Evolutionary conservation across 2,797 vertebrate species (phyloP).

Genomic region (Anguilla megastoma): DNA sequence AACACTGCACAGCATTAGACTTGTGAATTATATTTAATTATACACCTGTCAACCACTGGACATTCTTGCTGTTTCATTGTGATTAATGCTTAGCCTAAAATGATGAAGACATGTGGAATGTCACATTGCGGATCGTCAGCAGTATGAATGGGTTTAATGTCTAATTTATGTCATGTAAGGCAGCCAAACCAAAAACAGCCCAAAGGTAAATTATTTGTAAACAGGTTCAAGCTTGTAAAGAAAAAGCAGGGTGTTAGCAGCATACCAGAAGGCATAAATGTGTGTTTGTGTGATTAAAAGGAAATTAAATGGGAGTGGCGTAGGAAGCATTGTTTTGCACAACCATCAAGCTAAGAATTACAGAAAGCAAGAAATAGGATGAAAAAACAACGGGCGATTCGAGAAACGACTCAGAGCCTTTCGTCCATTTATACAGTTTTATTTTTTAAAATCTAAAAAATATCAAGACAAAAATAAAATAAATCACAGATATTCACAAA

Average conservation of each 20-base stretch:
- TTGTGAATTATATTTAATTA: background rate
- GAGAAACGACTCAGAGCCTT: conserved; percentile 17
- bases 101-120: background rate
- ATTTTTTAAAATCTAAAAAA: conserved; percentile 59
- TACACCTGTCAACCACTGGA: background rate
- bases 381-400: background rate
- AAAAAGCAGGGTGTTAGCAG: background rate
- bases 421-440: conserved; percentile 62
- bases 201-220: background rate
- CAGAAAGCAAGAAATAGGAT: background rate
- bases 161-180: background rate
- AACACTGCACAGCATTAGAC: background rate
- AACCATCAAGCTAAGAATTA: background rate
- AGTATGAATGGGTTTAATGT: background rate
- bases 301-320: background rate
- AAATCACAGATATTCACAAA: conserved; percentile 56
- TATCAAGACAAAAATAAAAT: conserved; percentile 57
- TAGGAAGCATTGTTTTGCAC: conserved; percentile 6
- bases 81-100: background rate
- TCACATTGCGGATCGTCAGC: background rate
- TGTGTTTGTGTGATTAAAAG: background rate
- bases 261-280: background rate
- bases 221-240: background rate
- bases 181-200: background rate
- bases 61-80: conserved; percentile 1